Evolutionary conservation across 1,140 invertebrate species (phyloP).

Genomic region (Ditylenchus dipsaci): DNA sequence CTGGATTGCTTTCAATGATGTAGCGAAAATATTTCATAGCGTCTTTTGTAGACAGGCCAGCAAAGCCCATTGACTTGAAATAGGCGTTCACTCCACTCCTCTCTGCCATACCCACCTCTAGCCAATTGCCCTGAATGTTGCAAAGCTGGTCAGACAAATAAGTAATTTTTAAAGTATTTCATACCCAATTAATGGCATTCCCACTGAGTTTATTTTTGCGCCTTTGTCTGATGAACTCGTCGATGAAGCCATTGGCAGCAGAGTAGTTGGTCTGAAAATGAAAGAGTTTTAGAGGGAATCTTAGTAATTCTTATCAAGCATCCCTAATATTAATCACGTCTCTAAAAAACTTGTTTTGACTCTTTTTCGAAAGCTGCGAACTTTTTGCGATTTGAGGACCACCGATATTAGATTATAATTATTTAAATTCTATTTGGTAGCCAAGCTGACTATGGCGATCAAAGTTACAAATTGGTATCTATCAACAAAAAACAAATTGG

Average conservation of each 20-base stretch:
- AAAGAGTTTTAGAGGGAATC: no score
- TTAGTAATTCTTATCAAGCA: no score
- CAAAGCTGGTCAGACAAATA: not conserved
- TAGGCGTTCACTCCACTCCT: constrained; percentile 1
- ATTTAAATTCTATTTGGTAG: no score
- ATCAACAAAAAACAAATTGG: no score
- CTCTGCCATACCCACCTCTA: constrained; percentile 31
- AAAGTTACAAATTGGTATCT: no score
- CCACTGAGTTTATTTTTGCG: not conserved
- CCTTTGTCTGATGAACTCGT: constrained; percentile 2
- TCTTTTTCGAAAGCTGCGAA: no score
- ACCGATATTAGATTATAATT: no score
- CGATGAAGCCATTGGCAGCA: constrained; percentile 22
- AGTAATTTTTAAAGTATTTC: not conserved
- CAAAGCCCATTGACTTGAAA: constrained; percentile 13
- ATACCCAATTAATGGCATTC: constrained; percentile 1
- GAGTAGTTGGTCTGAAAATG: constrained; percentile 16
- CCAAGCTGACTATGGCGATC: no score
- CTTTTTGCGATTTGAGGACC: no score
- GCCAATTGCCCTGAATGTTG: constrained; percentile 38
- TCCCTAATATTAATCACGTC: no score
- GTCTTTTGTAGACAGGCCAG: constrained; percentile 22
- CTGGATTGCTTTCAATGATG: constrained; percentile 2
- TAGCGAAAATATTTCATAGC: constrained; percentile 20
- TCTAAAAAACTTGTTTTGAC: no score